Base-by-base conservation (phyloP, 2,797 vertebrate species). In the Trachops cirrhosus region DNA sequence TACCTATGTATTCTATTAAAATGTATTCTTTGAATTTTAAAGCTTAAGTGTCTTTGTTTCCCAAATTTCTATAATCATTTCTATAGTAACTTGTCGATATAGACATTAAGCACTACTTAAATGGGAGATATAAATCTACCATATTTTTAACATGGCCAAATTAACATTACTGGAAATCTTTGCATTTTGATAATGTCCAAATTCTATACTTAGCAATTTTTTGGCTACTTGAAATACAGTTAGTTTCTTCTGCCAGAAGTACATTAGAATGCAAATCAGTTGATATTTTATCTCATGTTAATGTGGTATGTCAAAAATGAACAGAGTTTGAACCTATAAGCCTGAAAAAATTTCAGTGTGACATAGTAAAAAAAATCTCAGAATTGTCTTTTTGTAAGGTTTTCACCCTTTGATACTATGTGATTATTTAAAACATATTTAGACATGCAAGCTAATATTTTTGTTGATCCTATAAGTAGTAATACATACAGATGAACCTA, bases 191-290 rank as follows among this genome's bases (percentile, higher is more conserved):
- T 93, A 34, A 54, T 88, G 52, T 77, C 6, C 4, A 87, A 8
- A 92, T 96, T 82, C 24, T 91, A 52, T 68, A 80, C 22, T 73
- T 94, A 80, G 57, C 59, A 54, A 48, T n/a, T 82, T 93, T 94
- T 95, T 90, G 44, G 19, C 59, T 90, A 54, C 67, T 83, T 96
- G 79, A 96, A 92, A 93, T 96, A 95, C 54, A 24, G 9, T 89
- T 68, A 85, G 12, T 73, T 62, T 94, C 34, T 96, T 92, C 52
- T 94, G 37, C 83, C 77, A 93, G 83, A 62, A 80, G 41, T 78
- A 88, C 10, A 80, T 96, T 94, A 89, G 62, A 93, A 91, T 96
- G 52, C 39, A 86, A 97, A 96, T 96, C 78, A 85, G 62, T 78
- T 95, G 96, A 96, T 89, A 87, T 29, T 68, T 97, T 91, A 77